Conservation (phyloP, 2,888 invertebrate species). For the Litoditis marina region DNA sequence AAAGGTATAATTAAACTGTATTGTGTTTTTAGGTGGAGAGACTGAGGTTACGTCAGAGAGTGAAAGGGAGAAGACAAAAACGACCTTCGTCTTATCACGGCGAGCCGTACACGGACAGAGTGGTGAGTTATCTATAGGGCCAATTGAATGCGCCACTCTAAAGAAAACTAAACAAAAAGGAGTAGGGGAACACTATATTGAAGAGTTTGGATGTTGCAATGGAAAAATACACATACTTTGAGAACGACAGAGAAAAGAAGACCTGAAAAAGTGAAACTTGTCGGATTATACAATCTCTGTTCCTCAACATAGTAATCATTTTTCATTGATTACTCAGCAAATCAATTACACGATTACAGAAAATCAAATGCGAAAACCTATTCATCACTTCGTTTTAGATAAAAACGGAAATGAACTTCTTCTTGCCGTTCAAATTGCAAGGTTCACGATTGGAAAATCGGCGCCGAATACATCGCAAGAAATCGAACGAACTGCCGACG, state of each 20-base stretch:
- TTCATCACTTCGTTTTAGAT: slow-evolving; percentile 34
- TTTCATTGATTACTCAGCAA: too few species aligned
- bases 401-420: slow-evolving; percentile 48
- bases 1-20: slow-evolving; percentile 5
- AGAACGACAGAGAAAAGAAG: too few species aligned
- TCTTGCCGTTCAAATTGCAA: slow-evolving; percentile 58
- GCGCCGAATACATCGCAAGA: slow-evolving; percentile 29
- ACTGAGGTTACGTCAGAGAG: slow-evolving; percentile 25
- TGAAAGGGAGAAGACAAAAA: slow-evolving; percentile 22
- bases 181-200: too few species aligned
- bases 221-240: too few species aligned
- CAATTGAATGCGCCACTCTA: too few species aligned
- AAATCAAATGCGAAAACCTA: too few species aligned
- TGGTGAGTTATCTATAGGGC: not conserved
- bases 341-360: too few species aligned
- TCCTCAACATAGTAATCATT: too few species aligned
- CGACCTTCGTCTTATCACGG: slow-evolving; percentile 57
- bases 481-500: slow-evolving; percentile 29
- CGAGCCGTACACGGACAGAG: slow-evolving; percentile 27
- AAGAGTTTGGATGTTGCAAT: too few species aligned
- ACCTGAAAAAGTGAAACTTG: too few species aligned
- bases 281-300: slow-evolving; percentile 1
- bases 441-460: slow-evolving; percentile 47
- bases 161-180: too few species aligned
- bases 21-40: slow-evolving; percentile 32